phyloP scores from a whole-genome alignment of 2,888 invertebrate genomes.

The Hedychridium roseum region DNA sequence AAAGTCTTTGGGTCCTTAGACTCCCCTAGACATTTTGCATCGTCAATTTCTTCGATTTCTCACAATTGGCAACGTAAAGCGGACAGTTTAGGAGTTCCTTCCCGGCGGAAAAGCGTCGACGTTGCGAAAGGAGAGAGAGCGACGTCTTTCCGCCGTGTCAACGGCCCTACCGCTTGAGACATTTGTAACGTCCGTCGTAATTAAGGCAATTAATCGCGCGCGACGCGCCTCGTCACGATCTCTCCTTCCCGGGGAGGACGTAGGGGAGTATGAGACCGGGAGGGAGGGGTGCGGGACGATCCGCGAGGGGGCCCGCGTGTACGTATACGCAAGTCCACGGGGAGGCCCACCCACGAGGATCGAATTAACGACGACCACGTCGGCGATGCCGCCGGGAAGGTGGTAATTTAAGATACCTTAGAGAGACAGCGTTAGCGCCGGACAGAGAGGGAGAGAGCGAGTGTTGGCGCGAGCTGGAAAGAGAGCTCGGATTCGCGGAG shows the following conservation, averaged over 20 bases:
- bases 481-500: too few species aligned
- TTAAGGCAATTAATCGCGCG: slow-evolving; percentile 49
- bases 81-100: too few species aligned
- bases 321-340: slow-evolving; percentile 23
- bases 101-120: too few species aligned
- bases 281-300: slow-evolving; percentile 31
- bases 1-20: too few species aligned
- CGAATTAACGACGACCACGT: slow-evolving; percentile 24
- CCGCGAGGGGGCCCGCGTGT: slow-evolving; percentile 13
- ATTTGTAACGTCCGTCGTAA: slow-evolving; percentile 60
- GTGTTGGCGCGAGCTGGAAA: slow-evolving; percentile 5
- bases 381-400: slow-evolving; percentile 24
- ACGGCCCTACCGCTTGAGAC: slow-evolving; percentile 51
- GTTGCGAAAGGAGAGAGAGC: too few species aligned
- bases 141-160: too few species aligned
- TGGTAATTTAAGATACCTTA: slow-evolving; percentile 28
- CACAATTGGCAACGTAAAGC: too few species aligned
- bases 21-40: too few species aligned
- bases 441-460: background rate
- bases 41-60: too few species aligned
- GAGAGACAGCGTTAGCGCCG: slow-evolving; percentile 8
- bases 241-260: too few species aligned
- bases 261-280: too few species aligned
- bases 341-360: slow-evolving; percentile 34
- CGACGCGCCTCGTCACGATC: slow-evolving; percentile 28